These are phyloP conservation scores for Tyto alba DNA, from an alignment of 2,113 vertebrate genomes.

Conservation along the genomic window DNA sequence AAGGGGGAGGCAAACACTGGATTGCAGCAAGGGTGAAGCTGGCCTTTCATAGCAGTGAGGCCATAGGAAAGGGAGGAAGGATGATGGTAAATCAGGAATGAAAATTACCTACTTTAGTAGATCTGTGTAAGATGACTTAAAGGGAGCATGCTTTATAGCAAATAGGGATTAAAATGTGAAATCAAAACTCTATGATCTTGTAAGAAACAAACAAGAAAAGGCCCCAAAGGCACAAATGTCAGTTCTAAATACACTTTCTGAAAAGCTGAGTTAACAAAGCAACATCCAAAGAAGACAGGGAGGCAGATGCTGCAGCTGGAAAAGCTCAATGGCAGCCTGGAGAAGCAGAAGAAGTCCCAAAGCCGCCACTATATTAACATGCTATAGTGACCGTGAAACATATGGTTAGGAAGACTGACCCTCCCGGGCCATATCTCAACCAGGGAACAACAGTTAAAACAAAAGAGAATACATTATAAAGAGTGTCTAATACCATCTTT, in stretches of 20 bases:
- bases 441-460: background rate
- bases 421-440: background rate
- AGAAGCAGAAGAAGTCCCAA: background rate
- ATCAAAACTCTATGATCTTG: background rate
- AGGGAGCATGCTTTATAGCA: background rate
- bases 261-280: background rate
- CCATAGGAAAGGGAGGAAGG: background rate
- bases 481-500: background rate
- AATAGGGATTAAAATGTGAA: background rate
- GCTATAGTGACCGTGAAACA: accelerated
- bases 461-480: background rate
- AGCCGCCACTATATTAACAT: background rate
- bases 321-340: background rate
- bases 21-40: background rate
- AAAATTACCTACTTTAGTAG: background rate
- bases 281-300: background rate
- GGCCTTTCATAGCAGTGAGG: background rate
- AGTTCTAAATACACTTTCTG: background rate
- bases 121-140: background rate
- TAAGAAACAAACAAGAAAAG: background rate
- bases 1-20: background rate
- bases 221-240: background rate
- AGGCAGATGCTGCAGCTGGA: background rate
- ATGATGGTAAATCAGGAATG: background rate
- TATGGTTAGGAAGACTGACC: background rate